A percentile compares a stretch with the other conserved stretches of the same genome.
Conservation (phyloP, 1,140 invertebrate species). For the Ridgeia piscesae region DNA sequence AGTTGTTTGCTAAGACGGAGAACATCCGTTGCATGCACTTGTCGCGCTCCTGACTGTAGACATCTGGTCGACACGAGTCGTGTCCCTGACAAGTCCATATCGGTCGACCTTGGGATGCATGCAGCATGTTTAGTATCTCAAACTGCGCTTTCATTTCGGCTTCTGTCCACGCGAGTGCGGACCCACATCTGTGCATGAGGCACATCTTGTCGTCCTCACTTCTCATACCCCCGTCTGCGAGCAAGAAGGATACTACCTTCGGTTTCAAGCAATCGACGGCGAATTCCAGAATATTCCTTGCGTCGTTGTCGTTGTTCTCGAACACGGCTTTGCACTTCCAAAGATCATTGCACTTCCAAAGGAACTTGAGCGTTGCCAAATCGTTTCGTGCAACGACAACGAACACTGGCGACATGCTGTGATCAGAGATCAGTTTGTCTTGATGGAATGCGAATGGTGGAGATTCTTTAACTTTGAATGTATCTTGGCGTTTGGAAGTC, state of each 20-base stretch:
- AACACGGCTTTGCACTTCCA: background rate
- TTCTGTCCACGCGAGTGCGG: background rate
- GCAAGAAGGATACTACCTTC: background rate
- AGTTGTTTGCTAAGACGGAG: background rate
- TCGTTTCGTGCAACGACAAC: background rate
- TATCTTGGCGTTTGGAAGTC: background rate
- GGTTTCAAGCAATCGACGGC: background rate
- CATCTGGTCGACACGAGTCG: background rate
- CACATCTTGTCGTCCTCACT: background rate
- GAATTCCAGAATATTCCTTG: background rate
- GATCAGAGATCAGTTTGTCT: background rate
- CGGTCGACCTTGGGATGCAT: background rate
- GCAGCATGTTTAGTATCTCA: background rate
- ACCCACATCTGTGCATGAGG: background rate
- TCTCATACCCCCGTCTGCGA: background rate
- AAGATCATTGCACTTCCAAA: too few relatives aligned
- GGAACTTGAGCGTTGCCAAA: background rate
- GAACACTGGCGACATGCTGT: background rate
- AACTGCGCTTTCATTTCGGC: background rate
- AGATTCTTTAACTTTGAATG: background rate
- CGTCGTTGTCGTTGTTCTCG: background rate
- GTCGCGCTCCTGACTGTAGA: background rate
- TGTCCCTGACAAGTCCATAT: background rate
- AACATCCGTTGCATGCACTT: background rate
- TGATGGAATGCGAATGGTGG: background rate